Evolutionary conservation across 1,140 invertebrate species (phyloP).

Genomic region (Centruroides sculpturatus): DNA sequence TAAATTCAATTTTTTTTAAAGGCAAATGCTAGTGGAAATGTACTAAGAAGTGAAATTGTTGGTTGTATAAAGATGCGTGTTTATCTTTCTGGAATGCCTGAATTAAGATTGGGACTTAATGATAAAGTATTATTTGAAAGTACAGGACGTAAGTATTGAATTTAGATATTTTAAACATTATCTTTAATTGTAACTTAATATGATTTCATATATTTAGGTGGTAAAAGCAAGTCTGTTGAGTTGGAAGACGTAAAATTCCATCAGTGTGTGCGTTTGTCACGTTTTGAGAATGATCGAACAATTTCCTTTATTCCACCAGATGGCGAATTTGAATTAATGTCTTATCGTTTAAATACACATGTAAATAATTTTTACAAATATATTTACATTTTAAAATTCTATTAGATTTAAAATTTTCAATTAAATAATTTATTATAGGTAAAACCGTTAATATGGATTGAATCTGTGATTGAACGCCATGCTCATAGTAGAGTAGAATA

Average conservation of each 20-base stretch:
- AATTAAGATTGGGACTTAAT: constrained; percentile 91
- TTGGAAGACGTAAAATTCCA: constrained; percentile 99
- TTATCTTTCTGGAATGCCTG: constrained; percentile 99
- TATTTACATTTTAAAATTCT: too few relatives aligned
- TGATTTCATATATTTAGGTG: constrained; percentile 30
- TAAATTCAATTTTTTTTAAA: constrained; percentile 17
- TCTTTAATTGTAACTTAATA: background rate
- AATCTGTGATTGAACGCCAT: constrained; percentile 97
- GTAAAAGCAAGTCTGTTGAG: constrained; percentile 97
- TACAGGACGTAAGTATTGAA: constrained; percentile 31
- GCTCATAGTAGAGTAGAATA: constrained; percentile 96
- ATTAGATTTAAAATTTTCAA: too few relatives aligned
- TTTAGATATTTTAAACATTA: background rate
- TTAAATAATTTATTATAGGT: too few relatives aligned
- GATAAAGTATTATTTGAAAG: constrained; percentile 62
- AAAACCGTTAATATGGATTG: constrained; percentile 98
- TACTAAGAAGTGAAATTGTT: constrained; percentile 90
- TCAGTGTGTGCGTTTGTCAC: constrained; percentile 92
- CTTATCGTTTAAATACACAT: constrained; percentile 92
- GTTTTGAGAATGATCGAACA: constrained; percentile 96
- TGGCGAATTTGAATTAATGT: constrained; percentile 99
- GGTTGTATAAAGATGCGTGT: constrained; percentile 99
- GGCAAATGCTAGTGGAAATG: constrained; percentile 96
- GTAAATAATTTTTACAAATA: constrained; percentile 36
- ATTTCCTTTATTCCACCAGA: constrained; percentile 99